Conservation (phyloP, 2,888 invertebrate genomes). For the Cyclophora albipunctata region DNA sequence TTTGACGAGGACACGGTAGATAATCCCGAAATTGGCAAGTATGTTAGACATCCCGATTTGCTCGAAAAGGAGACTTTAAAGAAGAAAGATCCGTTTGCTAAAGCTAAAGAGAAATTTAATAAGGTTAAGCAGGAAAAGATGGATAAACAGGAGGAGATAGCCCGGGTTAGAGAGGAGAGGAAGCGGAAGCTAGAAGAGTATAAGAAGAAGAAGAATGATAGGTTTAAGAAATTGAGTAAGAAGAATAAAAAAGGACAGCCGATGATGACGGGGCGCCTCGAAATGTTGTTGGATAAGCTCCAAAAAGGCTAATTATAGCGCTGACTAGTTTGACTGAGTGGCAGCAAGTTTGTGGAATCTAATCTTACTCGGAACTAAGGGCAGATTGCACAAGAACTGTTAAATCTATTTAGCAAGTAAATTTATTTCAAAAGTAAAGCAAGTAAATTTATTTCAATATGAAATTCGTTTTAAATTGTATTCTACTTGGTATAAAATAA, state of each 20-base stretch:
- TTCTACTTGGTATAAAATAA: no score
- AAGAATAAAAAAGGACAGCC: constrained; percentile 90
- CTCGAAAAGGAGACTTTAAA: constrained; percentile 35
- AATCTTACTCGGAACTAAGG: no score
- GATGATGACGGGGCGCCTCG: constrained; percentile 87
- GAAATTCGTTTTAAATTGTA: no score
- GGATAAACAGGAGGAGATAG: constrained; percentile 60
- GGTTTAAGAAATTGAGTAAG: constrained; percentile 82
- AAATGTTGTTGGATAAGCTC: constrained; percentile 85
- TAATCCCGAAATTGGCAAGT: constrained; percentile 38
- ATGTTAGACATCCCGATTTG: constrained; percentile 61
- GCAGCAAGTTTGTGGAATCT: no score
- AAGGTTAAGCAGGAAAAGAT: constrained; percentile 74
- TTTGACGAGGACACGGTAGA: constrained; percentile 67
- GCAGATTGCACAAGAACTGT: no score
- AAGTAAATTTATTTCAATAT: no score
- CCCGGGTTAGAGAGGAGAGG: constrained; percentile 72
- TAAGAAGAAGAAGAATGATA: constrained; percentile 81
- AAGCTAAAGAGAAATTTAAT: constrained; percentile 72
- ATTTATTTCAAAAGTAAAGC: no score
- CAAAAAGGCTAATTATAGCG: constrained; percentile 50
- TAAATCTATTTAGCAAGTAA: no score
- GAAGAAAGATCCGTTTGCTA: constrained; percentile 59
- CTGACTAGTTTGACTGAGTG: neutral
- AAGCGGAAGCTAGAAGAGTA: constrained; percentile 79